Percentiles rank a stretch among this genome's conserved stretches.
phyloP scores from a whole-genome alignment of 1,140 invertebrate genomes.

The Trachymyrmex cornetzi region DNA sequence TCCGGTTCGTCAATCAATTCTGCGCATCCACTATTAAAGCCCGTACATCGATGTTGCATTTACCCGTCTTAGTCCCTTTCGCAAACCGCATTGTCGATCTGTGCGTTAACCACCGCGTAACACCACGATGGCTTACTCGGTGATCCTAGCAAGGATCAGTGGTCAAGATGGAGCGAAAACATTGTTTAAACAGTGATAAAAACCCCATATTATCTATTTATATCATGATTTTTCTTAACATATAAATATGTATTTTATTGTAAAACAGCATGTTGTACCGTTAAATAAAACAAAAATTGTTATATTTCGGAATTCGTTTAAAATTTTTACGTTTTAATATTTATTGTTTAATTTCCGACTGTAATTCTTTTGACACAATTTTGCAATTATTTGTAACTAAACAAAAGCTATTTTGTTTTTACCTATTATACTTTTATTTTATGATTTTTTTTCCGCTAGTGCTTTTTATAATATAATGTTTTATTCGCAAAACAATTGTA shows the following conservation, averaged over 20 bases:
- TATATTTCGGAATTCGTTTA: not conserved
- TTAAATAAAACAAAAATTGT: not conserved
- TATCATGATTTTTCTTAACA: not conserved
- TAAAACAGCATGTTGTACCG: not conserved
- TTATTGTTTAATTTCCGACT: not conserved
- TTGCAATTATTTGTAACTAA: not conserved
- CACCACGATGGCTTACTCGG: not conserved
- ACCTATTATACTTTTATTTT: not conserved
- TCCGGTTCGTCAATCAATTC: conserved; percentile 73
- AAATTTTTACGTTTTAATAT: not conserved
- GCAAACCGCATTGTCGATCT: conserved; percentile 52
- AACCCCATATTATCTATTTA: not conserved
- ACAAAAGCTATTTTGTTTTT: not conserved
- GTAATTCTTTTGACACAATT: not conserved
- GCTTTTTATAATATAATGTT: not conserved
- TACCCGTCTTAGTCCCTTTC: conserved; percentile 41
- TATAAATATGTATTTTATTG: not conserved
- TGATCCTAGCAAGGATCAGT: conserved; percentile 10
- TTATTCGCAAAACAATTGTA: not conserved
- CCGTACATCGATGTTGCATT: conserved; percentile 60
- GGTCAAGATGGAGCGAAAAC: not conserved
- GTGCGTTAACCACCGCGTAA: conserved; percentile 31
- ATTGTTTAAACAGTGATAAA: not conserved
- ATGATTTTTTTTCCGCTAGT: not conserved
- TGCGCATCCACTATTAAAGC: conserved; percentile 58